Evolutionary conservation across 2,888 invertebrate genomes (phyloP).

Genomic region (Trichacis sp.): DNA sequence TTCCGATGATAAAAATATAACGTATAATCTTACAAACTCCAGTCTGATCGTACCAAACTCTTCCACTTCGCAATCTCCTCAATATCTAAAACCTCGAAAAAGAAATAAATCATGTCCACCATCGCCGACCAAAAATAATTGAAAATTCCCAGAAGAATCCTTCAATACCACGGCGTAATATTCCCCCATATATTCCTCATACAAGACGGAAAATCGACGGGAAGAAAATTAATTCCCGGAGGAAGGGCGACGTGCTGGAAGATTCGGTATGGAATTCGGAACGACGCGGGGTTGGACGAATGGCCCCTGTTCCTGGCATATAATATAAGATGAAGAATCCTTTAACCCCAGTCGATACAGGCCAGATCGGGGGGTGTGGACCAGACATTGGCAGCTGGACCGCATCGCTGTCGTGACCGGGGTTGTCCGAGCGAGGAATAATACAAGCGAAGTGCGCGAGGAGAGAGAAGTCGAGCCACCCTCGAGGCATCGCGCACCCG

Average conservation of each 20-base stretch:
- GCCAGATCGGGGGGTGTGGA: slow-evolving; percentile 22
- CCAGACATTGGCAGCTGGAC: slow-evolving; percentile 61
- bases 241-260: neutral
- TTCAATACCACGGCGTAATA: too few species aligned
- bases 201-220: neutral
- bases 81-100: too few species aligned
- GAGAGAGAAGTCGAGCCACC: slow-evolving; percentile 54
- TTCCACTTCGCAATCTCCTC: too few species aligned
- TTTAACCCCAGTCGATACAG: slow-evolving; percentile 35
- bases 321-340: slow-evolving; percentile 30
- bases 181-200: too few species aligned
- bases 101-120: too few species aligned
- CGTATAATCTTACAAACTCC: too few species aligned
- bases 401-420: slow-evolving; percentile 56
- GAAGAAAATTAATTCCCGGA: neutral
- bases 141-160: too few species aligned
- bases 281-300: neutral
- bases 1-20: too few species aligned
- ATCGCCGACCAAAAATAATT: too few species aligned
- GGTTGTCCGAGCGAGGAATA: slow-evolving; percentile 63
- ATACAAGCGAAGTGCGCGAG: slow-evolving; percentile 58
- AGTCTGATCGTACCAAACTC: too few species aligned
- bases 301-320: slow-evolving; percentile 30
- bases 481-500: slow-evolving; percentile 66
- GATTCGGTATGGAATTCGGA: neutral